phyloP scores from a whole-genome alignment of 2,888 invertebrate genomes.

The Pachycephus smyrnensis region DNA sequence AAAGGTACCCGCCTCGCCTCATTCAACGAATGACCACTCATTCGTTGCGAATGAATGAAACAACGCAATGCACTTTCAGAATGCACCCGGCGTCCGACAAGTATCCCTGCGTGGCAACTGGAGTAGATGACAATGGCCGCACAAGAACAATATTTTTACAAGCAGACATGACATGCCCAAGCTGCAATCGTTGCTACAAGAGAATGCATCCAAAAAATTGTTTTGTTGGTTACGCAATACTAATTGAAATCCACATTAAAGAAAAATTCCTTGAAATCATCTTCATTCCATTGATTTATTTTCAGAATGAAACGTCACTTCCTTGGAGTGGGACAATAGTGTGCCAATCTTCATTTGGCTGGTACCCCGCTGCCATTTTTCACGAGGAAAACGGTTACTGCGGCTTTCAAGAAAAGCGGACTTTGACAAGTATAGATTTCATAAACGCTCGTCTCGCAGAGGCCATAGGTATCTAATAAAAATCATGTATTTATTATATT shows the following conservation, averaged over 20 bases:
- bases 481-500: neutral
- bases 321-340: conserved; percentile 78
- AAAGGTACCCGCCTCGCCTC: conserved; percentile 47
- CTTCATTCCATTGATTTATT: conserved; percentile 1
- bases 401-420: conserved; percentile 66
- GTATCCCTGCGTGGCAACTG: conserved; percentile 74
- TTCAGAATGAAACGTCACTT: conserved; percentile 29
- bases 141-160: conserved; percentile 69
- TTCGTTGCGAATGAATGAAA: neutral
- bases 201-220: conserved; percentile 9
- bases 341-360: conserved; percentile 75
- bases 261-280: neutral
- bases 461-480: conserved; percentile 65
- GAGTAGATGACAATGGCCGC: conserved; percentile 70
- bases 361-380: conserved; percentile 81
- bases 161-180: conserved; percentile 67
- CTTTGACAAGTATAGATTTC: conserved; percentile 71
- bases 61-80: conserved; percentile 27
- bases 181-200: conserved; percentile 71
- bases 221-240: neutral
- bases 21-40: neutral
- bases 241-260: neutral
- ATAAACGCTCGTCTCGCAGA: conserved; percentile 69
- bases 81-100: conserved; percentile 57
- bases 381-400: conserved; percentile 70